These are phyloP conservation scores for Lysandra bellargus DNA, from an alignment of 2,888 invertebrate species.

Conservation along the genomic window DNA sequence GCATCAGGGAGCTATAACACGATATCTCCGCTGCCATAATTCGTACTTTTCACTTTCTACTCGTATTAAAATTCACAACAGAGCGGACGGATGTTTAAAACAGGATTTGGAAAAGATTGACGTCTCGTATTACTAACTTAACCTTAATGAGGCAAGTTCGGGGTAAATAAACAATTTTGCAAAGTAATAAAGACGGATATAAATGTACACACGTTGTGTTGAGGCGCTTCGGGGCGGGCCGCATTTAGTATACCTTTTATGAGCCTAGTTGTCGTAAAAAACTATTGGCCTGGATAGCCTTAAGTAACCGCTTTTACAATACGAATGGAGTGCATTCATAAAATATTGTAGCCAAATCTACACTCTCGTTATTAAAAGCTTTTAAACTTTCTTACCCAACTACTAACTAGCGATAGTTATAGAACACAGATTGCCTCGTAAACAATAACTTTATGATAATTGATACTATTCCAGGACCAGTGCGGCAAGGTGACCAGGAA, in stretches of 20 bases:
- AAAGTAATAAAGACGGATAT: slow-evolving; percentile 23
- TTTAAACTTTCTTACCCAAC: neutral
- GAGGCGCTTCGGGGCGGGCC: neutral
- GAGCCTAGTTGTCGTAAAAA: no score
- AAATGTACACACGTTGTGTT: neutral
- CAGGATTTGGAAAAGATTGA: slow-evolving; percentile 23
- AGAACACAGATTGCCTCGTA: neutral
- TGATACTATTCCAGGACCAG: slow-evolving; percentile 51
- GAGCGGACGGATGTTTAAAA: neutral
- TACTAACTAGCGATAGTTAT: neutral
- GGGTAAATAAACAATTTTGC: slow-evolving; percentile 23
- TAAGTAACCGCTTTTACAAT: no score
- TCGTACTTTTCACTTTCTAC: neutral
- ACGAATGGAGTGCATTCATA: no score
- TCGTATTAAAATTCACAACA: slow-evolving; percentile 16
- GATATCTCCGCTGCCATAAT: neutral
- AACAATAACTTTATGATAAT: neutral
- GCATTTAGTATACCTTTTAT: no score
- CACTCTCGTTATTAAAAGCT: neutral
- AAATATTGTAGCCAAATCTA: no score
- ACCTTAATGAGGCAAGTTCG: slow-evolving; percentile 31
- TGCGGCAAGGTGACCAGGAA: slow-evolving; percentile 75
- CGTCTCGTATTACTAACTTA: slow-evolving; percentile 29
- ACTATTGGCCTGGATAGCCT: no score
- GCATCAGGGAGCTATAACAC: neutral